phyloP scores from a whole-genome alignment of 2,888 invertebrate species.

The Oxystoma pomonae region DNA sequence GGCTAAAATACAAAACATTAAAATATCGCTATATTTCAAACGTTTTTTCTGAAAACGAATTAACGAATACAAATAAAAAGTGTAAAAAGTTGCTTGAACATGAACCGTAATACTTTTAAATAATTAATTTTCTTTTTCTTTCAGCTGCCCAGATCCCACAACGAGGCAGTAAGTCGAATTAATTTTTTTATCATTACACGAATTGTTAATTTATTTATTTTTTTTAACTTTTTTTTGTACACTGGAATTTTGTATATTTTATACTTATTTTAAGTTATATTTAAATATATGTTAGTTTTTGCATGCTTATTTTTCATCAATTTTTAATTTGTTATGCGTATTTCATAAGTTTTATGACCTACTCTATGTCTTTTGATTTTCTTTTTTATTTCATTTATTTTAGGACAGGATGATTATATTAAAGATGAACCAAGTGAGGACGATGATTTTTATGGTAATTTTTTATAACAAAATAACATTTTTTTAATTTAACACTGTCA shows the following conservation, averaged over 20 bases:
- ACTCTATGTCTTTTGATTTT: not conserved
- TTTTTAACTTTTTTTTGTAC: constrained; percentile 3
- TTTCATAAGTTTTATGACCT: no score
- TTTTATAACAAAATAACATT: no score
- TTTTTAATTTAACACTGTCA: no score
- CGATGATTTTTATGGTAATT: not conserved
- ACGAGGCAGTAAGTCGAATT: constrained; percentile 77
- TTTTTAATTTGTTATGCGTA: no score
- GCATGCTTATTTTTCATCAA: no score
- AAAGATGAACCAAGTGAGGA: not conserved
- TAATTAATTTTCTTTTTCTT: constrained; percentile 51
- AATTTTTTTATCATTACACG: not conserved
- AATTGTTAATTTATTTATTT: constrained; percentile 10
- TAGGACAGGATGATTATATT: not conserved
- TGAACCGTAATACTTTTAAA: not conserved
- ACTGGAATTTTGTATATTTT: constrained; percentile 12
- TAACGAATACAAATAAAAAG: no score
- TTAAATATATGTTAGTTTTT: not conserved
- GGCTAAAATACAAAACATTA: no score
- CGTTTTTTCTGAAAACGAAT: no score
- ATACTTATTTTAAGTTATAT: constrained; percentile 3
- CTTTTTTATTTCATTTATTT: not conserved
- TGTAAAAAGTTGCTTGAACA: no score
- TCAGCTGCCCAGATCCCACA: constrained; percentile 86
- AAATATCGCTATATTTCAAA: no score